phyloP scores from a whole-genome alignment of 2,888 invertebrate genomes.

The Leistus spinibarbis region DNA sequence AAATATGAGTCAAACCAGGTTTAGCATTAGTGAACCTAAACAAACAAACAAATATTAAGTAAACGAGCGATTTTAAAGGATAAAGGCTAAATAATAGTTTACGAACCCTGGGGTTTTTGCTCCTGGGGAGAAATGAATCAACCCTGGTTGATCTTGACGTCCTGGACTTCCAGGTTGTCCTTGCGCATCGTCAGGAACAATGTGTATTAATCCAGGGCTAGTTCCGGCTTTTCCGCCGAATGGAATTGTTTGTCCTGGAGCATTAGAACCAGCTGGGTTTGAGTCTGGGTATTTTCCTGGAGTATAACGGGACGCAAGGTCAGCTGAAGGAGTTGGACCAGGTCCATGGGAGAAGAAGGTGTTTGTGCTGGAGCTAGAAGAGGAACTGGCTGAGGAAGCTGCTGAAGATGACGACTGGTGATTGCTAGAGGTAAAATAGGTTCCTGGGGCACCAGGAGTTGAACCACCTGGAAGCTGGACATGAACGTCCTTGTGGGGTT shows the following conservation, averaged over 20 bases:
- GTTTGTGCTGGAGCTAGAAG: constrained; percentile 13
- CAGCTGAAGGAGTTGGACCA: not conserved
- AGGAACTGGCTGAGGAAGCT: constrained; percentile 48
- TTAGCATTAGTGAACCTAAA: constrained; percentile 37
- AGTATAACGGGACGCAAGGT: not conserved
- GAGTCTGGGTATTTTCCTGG: constrained; percentile 1
- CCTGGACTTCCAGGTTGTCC: not conserved
- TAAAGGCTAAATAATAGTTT: not conserved
- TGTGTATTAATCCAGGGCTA: constrained; percentile 8
- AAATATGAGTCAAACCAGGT: constrained; percentile 40
- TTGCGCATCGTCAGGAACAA: not conserved
- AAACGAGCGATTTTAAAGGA: no score
- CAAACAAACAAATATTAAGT: not conserved
- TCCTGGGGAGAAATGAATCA: not conserved
- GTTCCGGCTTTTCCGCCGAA: constrained; percentile 25
- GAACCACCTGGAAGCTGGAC: constrained; percentile 12
- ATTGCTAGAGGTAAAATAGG: constrained; percentile 54
- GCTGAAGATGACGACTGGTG: constrained; percentile 50
- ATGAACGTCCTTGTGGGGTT: constrained; percentile 44
- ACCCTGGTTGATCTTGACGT: not conserved
- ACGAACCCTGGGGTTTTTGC: not conserved
- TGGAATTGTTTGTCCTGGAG: constrained; percentile 25
- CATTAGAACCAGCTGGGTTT: not conserved
- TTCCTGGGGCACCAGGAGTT: not conserved
- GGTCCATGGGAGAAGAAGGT: constrained; percentile 20